These are phyloP conservation scores for Malaclemys terrapin DNA, from an alignment of 2,113 vertebrate species.

Conservation along the genomic window DNA sequence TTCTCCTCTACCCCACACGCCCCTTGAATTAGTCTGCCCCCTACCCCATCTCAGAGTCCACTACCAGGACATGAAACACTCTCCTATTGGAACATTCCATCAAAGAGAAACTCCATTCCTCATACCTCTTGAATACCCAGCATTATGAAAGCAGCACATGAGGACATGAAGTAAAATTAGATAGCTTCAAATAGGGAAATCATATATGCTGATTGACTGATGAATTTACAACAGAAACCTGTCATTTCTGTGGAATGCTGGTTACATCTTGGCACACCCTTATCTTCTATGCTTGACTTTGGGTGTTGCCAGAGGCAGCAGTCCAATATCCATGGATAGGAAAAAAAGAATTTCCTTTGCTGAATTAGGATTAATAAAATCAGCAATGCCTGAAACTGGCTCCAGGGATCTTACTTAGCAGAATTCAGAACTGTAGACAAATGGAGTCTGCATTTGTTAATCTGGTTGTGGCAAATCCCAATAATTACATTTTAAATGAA, in stretches of 20 bases:
- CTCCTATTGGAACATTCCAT: background rate
- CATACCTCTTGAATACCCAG: background rate
- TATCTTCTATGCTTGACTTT: background rate
- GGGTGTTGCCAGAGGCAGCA: background rate
- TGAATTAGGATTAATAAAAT: background rate
- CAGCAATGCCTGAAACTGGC: background rate
- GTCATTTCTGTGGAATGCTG: background rate
- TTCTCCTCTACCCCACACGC: background rate
- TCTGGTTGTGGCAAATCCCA: background rate
- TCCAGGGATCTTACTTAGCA: background rate
- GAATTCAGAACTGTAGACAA: background rate
- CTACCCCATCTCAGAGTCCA: background rate
- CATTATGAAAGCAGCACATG: background rate
- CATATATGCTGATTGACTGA: background rate
- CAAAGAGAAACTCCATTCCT: background rate
- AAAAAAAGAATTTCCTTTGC: background rate
- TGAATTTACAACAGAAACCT: background rate
- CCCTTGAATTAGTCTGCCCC: background rate
- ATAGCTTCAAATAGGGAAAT: background rate
- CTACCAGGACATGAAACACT: background rate
- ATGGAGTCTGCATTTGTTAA: fast-evolving
- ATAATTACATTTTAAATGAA: background rate
- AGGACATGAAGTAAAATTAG: background rate
- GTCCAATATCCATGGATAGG: background rate
- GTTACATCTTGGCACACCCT: background rate